Conservation (phyloP, 2,888 invertebrate genomes). For the Drosophila anomalata region DNA sequence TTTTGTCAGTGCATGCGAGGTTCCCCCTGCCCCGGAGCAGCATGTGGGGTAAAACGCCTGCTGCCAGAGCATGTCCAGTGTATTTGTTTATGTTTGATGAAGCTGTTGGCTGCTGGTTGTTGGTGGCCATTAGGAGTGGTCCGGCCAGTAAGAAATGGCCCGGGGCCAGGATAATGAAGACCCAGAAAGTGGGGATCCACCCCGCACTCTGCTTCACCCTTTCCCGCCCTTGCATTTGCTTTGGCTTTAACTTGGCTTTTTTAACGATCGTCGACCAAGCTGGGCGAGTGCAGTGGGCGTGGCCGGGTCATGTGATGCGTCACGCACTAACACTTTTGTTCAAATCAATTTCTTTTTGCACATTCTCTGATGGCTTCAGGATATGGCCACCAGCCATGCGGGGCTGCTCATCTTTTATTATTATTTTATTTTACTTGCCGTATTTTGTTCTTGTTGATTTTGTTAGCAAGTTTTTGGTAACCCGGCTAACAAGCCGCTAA, state of each 20-base stretch:
- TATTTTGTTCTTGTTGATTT: constrained; percentile 2
- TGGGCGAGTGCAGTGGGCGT: constrained; percentile 54
- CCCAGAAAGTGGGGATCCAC: constrained; percentile 20
- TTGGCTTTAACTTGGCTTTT: constrained; percentile 55
- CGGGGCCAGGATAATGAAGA: constrained; percentile 49
- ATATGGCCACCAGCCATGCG: constrained; percentile 76
- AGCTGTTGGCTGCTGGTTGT: constrained; percentile 73
- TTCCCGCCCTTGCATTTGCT: constrained; percentile 21
- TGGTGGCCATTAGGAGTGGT: constrained; percentile 76
- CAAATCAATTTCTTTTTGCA: constrained; percentile 44
- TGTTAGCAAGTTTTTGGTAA: constrained; percentile 40
- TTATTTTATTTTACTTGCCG: constrained; percentile 34
- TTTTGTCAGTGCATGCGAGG: constrained; percentile 6
- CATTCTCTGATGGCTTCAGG: constrained; percentile 71
- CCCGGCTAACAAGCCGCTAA: constrained; percentile 78
- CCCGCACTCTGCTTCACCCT: background rate
- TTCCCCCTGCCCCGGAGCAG: constrained; percentile 7
- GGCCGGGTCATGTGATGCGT: constrained; percentile 65
- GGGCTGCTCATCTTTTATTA: constrained; percentile 65
- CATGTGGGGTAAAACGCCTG: constrained; percentile 26
- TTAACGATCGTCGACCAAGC: constrained; percentile 45
- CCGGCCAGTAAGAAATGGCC: constrained; percentile 36
- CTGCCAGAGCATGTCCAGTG: constrained; percentile 46
- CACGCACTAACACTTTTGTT: constrained; percentile 61
- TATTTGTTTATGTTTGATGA: constrained; percentile 75